A percentile compares a stretch with the other conserved stretches of the same genome.
Evolutionary conservation across 2,888 invertebrate genomes (phyloP).

Genomic region (Volucella inflata): DNA sequence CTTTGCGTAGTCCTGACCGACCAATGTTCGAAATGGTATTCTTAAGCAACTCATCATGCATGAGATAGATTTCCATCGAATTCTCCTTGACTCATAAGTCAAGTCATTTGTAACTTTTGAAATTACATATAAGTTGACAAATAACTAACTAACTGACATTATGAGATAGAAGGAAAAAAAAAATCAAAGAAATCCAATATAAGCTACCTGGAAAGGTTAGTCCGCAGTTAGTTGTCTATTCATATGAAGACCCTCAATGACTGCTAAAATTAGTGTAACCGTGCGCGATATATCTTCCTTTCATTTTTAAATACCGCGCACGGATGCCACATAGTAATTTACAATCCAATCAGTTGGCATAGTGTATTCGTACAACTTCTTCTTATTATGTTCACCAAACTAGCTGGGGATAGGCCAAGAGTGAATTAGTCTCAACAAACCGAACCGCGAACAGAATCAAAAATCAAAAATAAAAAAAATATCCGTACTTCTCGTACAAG

Average conservation of each 20-base stretch:
- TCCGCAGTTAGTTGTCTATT: neutral
- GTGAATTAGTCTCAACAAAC: constrained; percentile 65
- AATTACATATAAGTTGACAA: neutral
- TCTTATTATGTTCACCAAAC: neutral
- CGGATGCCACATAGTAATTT: constrained; percentile 68
- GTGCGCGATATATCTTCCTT: constrained; percentile 68
- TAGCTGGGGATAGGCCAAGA: constrained; percentile 38
- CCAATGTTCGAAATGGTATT: no score
- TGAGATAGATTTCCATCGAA: no score
- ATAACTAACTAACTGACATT: constrained; percentile 25
- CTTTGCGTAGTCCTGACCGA: no score
- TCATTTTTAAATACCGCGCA: constrained; percentile 67
- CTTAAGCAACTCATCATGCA: no score
- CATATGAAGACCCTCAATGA: neutral
- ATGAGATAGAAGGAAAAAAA: neutral
- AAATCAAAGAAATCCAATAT: neutral
- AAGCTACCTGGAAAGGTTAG: constrained; percentile 14
- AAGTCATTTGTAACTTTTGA: no score
- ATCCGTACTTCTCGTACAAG: constrained; percentile 33
- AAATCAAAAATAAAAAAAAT: constrained; percentile 38
- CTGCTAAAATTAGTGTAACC: constrained; percentile 29
- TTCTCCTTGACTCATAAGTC: no score
- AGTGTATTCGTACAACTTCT: constrained; percentile 25
- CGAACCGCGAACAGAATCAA: constrained; percentile 9
- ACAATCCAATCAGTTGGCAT: constrained; percentile 51